These are phyloP conservation scores for Potamarius usumacintae DNA, from an alignment of 2,113 vertebrate species.

Conservation along the genomic window DNA sequence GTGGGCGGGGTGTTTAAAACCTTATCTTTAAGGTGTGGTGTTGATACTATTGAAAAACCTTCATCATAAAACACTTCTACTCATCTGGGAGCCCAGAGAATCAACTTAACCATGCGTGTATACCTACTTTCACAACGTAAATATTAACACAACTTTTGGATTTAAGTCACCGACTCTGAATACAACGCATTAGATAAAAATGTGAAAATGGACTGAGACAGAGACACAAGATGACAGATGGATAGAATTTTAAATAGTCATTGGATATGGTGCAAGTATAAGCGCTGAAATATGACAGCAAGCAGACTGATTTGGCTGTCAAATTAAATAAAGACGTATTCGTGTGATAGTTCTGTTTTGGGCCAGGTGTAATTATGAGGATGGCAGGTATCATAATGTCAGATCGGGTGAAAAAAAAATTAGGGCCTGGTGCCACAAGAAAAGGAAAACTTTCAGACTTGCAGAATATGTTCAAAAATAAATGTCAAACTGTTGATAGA, in stretches of 20 bases:
- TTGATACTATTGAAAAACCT: background rate
- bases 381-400: background rate
- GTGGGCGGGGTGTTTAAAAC: no score
- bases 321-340: slow-evolving; percentile 6
- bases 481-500: background rate
- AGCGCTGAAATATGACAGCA: background rate
- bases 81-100: background rate
- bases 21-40: background rate
- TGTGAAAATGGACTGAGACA: background rate
- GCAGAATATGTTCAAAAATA: background rate
- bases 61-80: background rate
- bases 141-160: background rate
- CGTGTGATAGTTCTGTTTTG: background rate
- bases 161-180: background rate
- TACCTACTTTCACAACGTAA: background rate
- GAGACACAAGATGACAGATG: background rate
- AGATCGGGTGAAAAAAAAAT: background rate
- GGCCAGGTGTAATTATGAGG: background rate
- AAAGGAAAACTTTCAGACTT: background rate
- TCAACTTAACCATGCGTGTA: background rate
- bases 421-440: background rate
- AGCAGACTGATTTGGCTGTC: slow-evolving; percentile 4
- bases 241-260: background rate
- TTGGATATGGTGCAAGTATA: background rate
- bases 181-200: background rate